Base-by-base conservation (phyloP, 2,888 invertebrate genomes). In the Drosophila conformis region DNA sequence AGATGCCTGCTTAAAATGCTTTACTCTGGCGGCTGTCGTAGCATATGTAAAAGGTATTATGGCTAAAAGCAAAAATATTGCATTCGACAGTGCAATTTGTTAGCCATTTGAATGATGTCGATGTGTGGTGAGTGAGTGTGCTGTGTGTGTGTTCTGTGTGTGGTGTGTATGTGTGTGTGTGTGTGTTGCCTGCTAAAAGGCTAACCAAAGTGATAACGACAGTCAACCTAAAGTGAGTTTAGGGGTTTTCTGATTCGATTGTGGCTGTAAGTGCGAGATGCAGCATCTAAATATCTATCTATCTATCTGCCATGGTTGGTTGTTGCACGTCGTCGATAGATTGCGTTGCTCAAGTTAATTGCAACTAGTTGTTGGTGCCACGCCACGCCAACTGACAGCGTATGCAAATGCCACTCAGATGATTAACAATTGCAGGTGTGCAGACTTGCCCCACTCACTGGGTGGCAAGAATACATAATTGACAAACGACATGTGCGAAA, bases 21-120 rank as follows among this genome's bases (percentile, higher is more conserved):
- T 59, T 69, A 57, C 66, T 40, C 54, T 56, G 63, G 69, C 67
- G 64, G 71, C 83, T 79, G 87, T 86, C 84, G 80, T 75, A 73
- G 87, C 90, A 88, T 88, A 90, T 90, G 87, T 88, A 88, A 90
- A 85, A 88, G 89, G 90, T 88, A 87, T 90, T 87, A 87, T 82
- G 78, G 87, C 89, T 86, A 87, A 90, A 89, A 87, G 87, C 82
- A 85, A 87, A 90, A 89, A 89, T 89, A 89, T 89, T 89, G 88
- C 89, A 87, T 83, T 90, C 88, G 90, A 89, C 89, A 89, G 88
- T 89, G 90, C 90, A 90, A 89, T 89, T 89, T 90, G 88, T 89
- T 89, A 89, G 88, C 81, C 81, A 78, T 85, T 85, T 85, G 89
- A 89, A 85, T 89, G 87, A 89, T 85, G 85, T 84, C 69, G 78